Evolutionary conservation across 2,797 vertebrate genomes (phyloP), one percentile per base, ranked within the genome.

Genomic region (Amblyraja radiata): DNA sequence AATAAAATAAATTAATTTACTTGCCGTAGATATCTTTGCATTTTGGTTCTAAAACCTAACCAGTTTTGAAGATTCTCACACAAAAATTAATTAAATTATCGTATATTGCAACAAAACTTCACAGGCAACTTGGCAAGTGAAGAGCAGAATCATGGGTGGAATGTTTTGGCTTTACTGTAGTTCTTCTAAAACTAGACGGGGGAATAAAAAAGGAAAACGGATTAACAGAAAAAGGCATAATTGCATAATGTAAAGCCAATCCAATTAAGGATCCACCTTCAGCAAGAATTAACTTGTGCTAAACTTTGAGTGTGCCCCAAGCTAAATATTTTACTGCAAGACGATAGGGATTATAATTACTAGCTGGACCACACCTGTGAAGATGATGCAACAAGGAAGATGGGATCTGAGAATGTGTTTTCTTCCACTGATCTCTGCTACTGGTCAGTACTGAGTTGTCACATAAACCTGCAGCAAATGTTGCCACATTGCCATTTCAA

Each of bases 1-100:
- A 92, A 76, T 0, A 23, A 74, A 25, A 92, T n/a, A 76, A 23
- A 76, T 76, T 92, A 6, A 92, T 76, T 92, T 90, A 32, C 86
- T 90, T 90, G 90, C 36, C 23, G 4, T 91, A 36, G 74, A 54
- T 74, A 11, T 68, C 10, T 74, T 14, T 68, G n/a, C 21, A 36
- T 32, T 36, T 1, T 21, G 21, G 61, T 18, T 88, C 18, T 32
- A 68, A 18, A 88, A 68, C 61, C 61, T 65, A 65, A 21, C 61
- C 6, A 68, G 14, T 36, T 18, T 36, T 21, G 14, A 18, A n/a
- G 6, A 65, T 18, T 68, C 63, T 54, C 0, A 21, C n/a, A 36
- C 63, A 8, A 68, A 46, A 68, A 88, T 88, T 63, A 68, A 88
- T n/a, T 36, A 68, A 18, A 79, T 39, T 36, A 79, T 79, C 78